These are phyloP conservation scores for Nestor notabilis DNA, from an alignment of 2,113 vertebrate species.

Conservation along the genomic window DNA sequence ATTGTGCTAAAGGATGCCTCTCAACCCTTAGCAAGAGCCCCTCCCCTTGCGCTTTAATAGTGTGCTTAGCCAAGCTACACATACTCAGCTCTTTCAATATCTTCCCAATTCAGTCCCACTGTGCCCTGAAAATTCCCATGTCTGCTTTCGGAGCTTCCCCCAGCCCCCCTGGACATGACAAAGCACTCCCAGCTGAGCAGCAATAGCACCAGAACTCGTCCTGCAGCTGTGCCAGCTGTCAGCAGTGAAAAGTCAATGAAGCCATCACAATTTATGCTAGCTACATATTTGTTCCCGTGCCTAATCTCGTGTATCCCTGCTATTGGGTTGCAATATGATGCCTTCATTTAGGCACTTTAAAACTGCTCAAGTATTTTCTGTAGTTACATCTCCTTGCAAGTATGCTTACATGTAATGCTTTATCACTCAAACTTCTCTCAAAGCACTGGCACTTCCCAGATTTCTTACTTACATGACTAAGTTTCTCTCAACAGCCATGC, in stretches of 20 bases:
- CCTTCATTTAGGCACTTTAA: neutral
- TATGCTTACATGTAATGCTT: neutral
- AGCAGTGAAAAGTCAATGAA: neutral
- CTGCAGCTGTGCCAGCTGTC: neutral
- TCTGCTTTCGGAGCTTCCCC: neutral
- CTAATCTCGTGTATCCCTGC: accelerated
- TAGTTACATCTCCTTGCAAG: neutral
- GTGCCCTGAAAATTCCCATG: neutral
- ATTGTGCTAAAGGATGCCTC: neutral
- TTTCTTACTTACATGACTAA: neutral
- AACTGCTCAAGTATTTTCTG: neutral
- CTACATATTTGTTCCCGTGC: neutral
- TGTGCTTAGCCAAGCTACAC: neutral
- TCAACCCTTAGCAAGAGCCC: neutral
- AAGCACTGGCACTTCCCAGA: neutral
- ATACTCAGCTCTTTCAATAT: neutral
- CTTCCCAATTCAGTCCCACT: neutral
- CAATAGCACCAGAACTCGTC: neutral
- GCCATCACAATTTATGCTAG: neutral
- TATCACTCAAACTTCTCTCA: neutral
- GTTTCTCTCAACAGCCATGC: neutral
- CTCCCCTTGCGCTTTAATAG: neutral
- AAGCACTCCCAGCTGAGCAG: neutral
- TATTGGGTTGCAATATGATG: neutral
- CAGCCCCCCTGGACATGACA: neutral